A percentile compares a stretch with the other conserved stretches of the same genome.
phyloP scores from a whole-genome alignment of 2,797 vertebrate genomes.

The Cheracebus regulus region DNA sequence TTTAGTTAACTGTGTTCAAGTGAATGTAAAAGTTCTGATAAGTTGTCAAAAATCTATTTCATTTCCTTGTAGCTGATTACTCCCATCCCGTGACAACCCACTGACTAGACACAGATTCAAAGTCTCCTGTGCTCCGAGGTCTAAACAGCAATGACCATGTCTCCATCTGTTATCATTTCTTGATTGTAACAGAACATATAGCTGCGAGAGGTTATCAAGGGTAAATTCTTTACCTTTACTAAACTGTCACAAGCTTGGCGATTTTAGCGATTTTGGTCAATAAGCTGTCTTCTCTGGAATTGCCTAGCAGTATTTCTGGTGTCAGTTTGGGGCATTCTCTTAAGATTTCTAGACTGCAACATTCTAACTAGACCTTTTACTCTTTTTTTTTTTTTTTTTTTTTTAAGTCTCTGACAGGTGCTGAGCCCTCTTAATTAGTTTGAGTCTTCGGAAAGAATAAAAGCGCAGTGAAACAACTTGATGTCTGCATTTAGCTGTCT shows the following conservation, averaged over 20 bases:
- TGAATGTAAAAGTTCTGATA: neutral
- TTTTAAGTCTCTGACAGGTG: conserved; percentile 29
- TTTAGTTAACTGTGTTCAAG: neutral
- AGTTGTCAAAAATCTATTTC: neutral
- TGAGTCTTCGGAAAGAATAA: neutral
- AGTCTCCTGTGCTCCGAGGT: neutral
- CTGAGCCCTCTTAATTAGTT: conserved; percentile 33
- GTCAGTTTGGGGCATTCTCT: conserved; percentile 3
- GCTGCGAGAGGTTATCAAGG: conserved; percentile 24
- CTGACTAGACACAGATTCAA: neutral
- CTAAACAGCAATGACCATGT: conserved; percentile 22
- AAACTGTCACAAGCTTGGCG: neutral
- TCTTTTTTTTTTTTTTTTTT: neutral
- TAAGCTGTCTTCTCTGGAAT: conserved; percentile 5
- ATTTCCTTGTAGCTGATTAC: neutral
- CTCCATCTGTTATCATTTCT: conserved; percentile 27
- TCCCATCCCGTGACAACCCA: neutral
- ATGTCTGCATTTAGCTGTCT: neutral
- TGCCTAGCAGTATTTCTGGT: conserved; percentile 38
- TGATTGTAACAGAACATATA: conserved; percentile 35
- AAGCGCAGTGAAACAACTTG: neutral
- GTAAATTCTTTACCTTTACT: conserved; percentile 35
- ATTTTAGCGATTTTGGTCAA: conserved; percentile 43
- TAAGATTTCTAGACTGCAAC: conserved; percentile 26
- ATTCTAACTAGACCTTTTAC: conserved; percentile 12